Evolutionary conservation across 1,140 invertebrate species (phyloP), one percentile per base, ranked within the genome.

Genomic region (Polypedilum pembai): DNA sequence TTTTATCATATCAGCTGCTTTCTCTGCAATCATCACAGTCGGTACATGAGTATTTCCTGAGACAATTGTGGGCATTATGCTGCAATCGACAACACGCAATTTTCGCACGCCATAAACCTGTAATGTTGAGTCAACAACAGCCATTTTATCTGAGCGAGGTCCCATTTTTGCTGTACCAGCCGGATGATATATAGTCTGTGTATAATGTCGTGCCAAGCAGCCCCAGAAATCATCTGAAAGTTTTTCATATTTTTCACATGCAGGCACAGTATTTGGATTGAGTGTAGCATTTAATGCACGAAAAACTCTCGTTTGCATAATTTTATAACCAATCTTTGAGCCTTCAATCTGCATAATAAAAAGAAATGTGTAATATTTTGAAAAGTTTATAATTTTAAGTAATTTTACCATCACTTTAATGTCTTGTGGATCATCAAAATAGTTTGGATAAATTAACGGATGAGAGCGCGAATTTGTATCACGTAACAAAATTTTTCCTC

Each of bases 371-470:
- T 66, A 63, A 74, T 66, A 12, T 15, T 2, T 24, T n/a, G 5
- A 33, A 40, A 41, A 4, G 15, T 76, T 20, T 56, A 75, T 75
- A 76, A 74, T 69, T 63, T 73, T 76, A 17, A 41, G 69, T 74
- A 73, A 3, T 78, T 83, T 83, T 81, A 92, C 88, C 81, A 93
- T 80, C 66, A 88, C 82, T 77, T 88, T 85, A 10, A 92, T 80
- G 78, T 94, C 92, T 8, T 86, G 80, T 0, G 87, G 87, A 81
- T 92, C 83, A 0, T 86, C 81, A 72, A 91, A 90, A 80, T 94
- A 95, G 78, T 92, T 92, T 0, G 94, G 91, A 80, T 91, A 89
- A 41, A 97, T 93, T 7, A 87, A 79, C 0, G 95, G 94, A 77
- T 90, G 86, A 0, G 88, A 84, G 18, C 83, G 81, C 0, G 93